A percentile compares a stretch with the other conserved stretches of the same genome.
Evolutionary conservation across 2,888 invertebrate species (phyloP).

Genomic region (Erebia epiphron): DNA sequence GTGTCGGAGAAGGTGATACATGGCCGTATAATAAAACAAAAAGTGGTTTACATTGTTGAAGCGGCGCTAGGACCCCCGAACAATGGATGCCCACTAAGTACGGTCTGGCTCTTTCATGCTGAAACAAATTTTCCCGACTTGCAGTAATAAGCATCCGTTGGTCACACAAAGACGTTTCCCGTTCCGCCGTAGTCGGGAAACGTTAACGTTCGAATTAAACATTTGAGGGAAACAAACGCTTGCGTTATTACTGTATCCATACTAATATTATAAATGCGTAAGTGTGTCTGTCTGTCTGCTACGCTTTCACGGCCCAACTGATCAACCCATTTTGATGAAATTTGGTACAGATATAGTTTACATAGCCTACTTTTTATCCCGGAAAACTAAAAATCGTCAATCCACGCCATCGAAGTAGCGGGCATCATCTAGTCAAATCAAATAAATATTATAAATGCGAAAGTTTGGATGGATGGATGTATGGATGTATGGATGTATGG

Average conservation of each 20-base stretch:
- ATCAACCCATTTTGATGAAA: no score
- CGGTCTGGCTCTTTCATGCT: conserved; percentile 69
- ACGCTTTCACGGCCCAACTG: no score
- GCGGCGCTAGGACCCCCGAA: conserved; percentile 56
- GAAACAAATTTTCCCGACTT: conserved; percentile 69
- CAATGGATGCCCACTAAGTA: conserved; percentile 72
- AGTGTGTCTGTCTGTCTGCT: no score
- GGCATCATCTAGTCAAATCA: no score
- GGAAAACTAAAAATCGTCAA: no score
- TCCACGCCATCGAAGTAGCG: no score
- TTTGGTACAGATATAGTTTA: no score
- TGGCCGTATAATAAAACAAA: conserved; percentile 70
- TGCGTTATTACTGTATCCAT: conserved; percentile 24
- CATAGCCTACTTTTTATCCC: no score
- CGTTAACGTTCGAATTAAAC: conserved; percentile 60
- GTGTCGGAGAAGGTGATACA: conserved; percentile 69
- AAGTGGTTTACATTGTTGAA: conserved; percentile 68
- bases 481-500: no score
- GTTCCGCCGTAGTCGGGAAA: conserved; percentile 64
- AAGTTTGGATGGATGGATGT: no score
- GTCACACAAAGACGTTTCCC: conserved; percentile 75
- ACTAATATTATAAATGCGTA: no score
- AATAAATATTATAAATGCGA: no score
- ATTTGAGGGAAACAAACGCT: conserved; percentile 58
- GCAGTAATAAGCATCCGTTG: conserved; percentile 71